A percentile compares a stretch with the other conserved stretches of the same genome.
Conservation (phyloP, 2,888 invertebrate species). For the Cryptops parisi region DNA sequence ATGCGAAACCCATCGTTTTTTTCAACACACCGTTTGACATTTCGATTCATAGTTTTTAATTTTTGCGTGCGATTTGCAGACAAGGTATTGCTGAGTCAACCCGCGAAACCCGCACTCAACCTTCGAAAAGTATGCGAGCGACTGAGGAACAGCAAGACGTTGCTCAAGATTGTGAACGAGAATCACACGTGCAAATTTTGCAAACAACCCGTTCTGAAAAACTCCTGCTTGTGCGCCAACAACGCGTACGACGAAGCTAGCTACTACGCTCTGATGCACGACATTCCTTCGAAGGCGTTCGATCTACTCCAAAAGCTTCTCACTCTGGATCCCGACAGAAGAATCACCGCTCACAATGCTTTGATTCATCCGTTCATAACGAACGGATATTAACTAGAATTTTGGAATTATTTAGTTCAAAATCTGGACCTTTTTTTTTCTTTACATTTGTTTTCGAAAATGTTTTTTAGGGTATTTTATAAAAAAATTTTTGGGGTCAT, state of each 20-base stretch:
- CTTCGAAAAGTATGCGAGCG: conserved; percentile 31
- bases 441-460: too few species aligned
- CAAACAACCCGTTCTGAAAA: neutral
- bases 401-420: too few species aligned
- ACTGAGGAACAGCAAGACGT: too few species aligned
- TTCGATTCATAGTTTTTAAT: neutral
- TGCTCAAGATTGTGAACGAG: too few species aligned
- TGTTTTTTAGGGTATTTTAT: neutral
- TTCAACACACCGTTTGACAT: neutral
- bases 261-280: too few species aligned
- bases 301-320: conserved; percentile 53
- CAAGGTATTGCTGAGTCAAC: conserved; percentile 25
- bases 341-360: conserved; percentile 58
- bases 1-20: neutral
- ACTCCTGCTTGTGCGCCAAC: conserved; percentile 1
- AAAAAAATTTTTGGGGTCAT: neutral
- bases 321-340: conserved; percentile 58
- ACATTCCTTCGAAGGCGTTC: conserved; percentile 56
- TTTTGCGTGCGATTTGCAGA: conserved; percentile 25
- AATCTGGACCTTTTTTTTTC: too few species aligned
- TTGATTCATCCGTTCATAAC: conserved; percentile 57
- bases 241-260: conserved; percentile 16
- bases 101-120: conserved; percentile 25
- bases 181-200: conserved; percentile 5
- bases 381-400: neutral